Evolutionary conservation across 2,113 vertebrate species (phyloP), one percentile per base, ranked within the genome.

Genomic region (human): DNA sequence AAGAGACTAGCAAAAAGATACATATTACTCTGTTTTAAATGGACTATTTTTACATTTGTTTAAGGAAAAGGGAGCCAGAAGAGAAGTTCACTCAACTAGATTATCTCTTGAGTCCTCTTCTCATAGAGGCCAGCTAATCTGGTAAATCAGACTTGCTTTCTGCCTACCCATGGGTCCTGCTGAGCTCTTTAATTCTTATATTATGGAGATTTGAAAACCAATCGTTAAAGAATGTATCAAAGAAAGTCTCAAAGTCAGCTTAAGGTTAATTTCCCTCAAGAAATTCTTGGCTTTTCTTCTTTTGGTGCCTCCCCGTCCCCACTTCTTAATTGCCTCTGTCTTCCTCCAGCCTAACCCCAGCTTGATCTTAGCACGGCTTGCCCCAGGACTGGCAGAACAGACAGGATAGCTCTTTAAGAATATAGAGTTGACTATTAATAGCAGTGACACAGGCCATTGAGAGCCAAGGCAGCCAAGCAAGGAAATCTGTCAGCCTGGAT

Each of bases 331-430:
- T 93, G 78, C 50, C 81, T 93, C 93, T 92, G 84, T 97, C 75
- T 94, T 97, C 70, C 59, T 90, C 89, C 76, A 66, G 50, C 82
- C 91, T 94, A 97, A 97, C 72, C 72, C 59, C 82, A 95, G 52
- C 35, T 85, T 90, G 80, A 96, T 96, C 92, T 93, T 90, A 95
- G 92, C 87, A 92, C 91, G 12, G 68, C 96, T 89, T 95, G 70
- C 84, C 59, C 86, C 22, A 8, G 48, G 61, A 64, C 95, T 85
- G 87, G 84, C 87, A 95, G 18, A 76, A 64, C 76, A 76, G 64
- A 96, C 87, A 79, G 86, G 61, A 97, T 97, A 95, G 12, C 93
- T 96, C 95, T 97, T 97, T 95, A 97, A 98, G 96, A 98, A 97
- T 88, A 97, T n/a, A 68, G 75, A 45, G 66, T 97, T 97, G 92